phyloP scores from a whole-genome alignment of 2,113 vertebrate species.

The Chloropsis hardwickii region DNA sequence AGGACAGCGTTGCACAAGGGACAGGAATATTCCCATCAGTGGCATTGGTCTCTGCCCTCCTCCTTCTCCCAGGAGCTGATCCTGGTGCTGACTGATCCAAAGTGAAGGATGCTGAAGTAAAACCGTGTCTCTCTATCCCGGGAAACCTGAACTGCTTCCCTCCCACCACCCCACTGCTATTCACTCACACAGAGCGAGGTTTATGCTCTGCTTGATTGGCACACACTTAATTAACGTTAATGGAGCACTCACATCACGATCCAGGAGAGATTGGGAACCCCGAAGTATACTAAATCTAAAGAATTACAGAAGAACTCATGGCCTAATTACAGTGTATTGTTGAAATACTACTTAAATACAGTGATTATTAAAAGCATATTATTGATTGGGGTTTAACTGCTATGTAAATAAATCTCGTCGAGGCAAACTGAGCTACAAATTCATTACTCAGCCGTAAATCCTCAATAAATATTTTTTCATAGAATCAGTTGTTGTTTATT shows the following conservation, averaged over 20 bases:
- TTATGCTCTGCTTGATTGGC: slow-evolving; percentile 54
- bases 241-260: slow-evolving; percentile 17
- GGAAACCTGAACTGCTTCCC: not conserved
- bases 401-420: slow-evolving; percentile 57
- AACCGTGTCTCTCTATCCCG: not conserved
- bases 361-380: slow-evolving; percentile 69
- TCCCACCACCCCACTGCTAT: not conserved
- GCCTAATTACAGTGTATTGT: slow-evolving; percentile 68
- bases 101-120: not conserved
- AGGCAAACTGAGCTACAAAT: slow-evolving; percentile 46
- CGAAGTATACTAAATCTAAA: slow-evolving; percentile 57
- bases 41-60: not conserved
- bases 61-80: not conserved
- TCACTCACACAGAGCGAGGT: not conserved
- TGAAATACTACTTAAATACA: slow-evolving; percentile 66
- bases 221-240: slow-evolving; percentile 48
- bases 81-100: not conserved
- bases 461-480: slow-evolving; percentile 70
- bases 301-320: slow-evolving; percentile 61
- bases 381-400: slow-evolving; percentile 67
- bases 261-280: slow-evolving; percentile 59
- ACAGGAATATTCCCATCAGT: not conserved
- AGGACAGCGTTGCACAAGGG: not conserved
- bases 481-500: slow-evolving; percentile 71
- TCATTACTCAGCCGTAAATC: slow-evolving; percentile 59